Percentiles rank a stretch among this genome's conserved stretches.
Conservation (phyloP, 2,797 vertebrate species). For the Galaxias olidus region DNA sequence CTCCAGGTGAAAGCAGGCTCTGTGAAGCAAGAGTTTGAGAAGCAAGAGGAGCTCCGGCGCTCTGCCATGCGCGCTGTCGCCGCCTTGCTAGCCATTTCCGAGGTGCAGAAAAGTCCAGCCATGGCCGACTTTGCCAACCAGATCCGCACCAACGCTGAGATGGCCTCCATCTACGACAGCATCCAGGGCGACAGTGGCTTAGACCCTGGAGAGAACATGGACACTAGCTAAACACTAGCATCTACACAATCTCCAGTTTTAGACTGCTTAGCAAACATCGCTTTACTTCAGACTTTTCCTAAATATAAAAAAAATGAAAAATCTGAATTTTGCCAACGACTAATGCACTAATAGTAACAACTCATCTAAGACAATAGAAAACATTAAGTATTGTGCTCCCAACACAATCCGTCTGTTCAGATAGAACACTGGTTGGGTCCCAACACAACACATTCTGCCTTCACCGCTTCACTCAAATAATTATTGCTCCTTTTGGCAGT, state of each 20-base stretch:
- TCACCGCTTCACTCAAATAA: too few relatives aligned
- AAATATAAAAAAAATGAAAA: neutral
- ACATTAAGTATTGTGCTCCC: too few relatives aligned
- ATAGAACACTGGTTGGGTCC: too few relatives aligned
- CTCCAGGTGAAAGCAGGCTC: slow-evolving; percentile 91
- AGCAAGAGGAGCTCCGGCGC: slow-evolving; percentile 92
- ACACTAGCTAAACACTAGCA: slow-evolving; percentile 77
- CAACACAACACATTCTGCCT: too few relatives aligned
- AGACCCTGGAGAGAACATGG: slow-evolving; percentile 79
- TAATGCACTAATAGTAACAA: too few relatives aligned
- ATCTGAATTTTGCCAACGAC: too few relatives aligned
- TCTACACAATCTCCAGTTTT: neutral
- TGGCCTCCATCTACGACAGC: slow-evolving; percentile 88
- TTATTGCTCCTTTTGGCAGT: too few relatives aligned
- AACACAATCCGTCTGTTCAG: too few relatives aligned
- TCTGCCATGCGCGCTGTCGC: slow-evolving; percentile 92
- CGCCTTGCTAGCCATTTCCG: slow-evolving; percentile 88
- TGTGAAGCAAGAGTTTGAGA: slow-evolving; percentile 97
- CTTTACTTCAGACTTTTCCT: neutral
- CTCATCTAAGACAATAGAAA: too few relatives aligned
- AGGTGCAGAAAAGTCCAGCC: slow-evolving; percentile 85
- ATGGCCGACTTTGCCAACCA: slow-evolving; percentile 92
- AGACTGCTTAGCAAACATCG: neutral
- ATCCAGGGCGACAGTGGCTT: slow-evolving; percentile 83
- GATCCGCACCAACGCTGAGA: slow-evolving; percentile 86